These are phyloP conservation scores for Ovis aries DNA, from an alignment of 2,113 vertebrate genomes.

Conservation along the genomic window DNA sequence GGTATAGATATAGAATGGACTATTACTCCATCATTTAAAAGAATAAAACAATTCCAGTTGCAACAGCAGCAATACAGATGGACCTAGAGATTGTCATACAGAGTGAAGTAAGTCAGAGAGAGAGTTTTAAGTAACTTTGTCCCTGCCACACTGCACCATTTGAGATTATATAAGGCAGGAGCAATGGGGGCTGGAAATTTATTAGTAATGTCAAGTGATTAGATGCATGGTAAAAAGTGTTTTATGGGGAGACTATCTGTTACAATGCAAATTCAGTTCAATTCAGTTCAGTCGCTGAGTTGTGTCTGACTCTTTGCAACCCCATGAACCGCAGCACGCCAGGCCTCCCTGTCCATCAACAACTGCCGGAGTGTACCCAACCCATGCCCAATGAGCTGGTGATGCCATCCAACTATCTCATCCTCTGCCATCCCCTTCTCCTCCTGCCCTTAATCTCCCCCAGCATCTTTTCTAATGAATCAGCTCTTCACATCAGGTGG, in stretches of 20 bases:
- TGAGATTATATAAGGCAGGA: background rate
- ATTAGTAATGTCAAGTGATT: background rate
- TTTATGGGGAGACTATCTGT: background rate
- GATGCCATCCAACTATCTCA: background rate
- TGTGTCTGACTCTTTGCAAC: background rate
- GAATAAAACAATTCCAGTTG: background rate
- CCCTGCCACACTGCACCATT: background rate
- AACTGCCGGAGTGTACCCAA: background rate
- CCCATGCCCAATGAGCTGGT: background rate
- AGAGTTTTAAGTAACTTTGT: background rate
- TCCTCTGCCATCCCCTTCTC: rapidly evolving
- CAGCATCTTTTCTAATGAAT: background rate
- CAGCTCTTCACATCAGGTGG: background rate
- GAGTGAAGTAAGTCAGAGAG: background rate
- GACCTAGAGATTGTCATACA: background rate
- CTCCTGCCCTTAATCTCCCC: background rate
- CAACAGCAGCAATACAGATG: background rate
- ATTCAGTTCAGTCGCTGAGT: background rate
- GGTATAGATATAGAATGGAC: background rate
- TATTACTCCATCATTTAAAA: background rate
- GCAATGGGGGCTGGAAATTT: background rate
- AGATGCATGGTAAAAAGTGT: background rate
- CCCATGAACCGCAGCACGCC: rapidly evolving
- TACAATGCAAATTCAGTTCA: background rate
- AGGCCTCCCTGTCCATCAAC: background rate